Evolutionary conservation across 2,797 vertebrate species (phyloP), one percentile per base, ranked within the genome.

Genomic region (Malacoctenus gilli): DNA sequence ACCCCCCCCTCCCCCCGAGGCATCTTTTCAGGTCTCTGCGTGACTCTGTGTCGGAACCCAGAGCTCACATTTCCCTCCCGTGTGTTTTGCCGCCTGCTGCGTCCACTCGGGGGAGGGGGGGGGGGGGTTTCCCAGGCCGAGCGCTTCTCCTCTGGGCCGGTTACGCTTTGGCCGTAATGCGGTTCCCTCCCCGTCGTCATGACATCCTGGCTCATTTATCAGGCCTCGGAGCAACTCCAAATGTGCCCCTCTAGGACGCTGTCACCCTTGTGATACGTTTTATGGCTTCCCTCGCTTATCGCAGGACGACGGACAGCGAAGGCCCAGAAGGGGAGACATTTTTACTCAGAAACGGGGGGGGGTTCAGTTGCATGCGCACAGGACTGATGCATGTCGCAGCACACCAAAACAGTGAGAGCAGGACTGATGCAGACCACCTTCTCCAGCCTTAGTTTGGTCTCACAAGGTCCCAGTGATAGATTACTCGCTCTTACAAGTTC

Each of bases 41-140:
- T 74, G 58, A 62, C 23, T 7, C n/a, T 7, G 59, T 34, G 8
- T 61, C 47, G 50, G 51, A 59, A 58, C 21, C 10, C 37, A 55
- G 18, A 49, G 31, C 34, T 49, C 60, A 42, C 46, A 34, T 71
- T 69, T 77, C 52, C 34, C 55, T 37, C 31, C n/a, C n/a, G n/a
- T 13, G 49, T 39, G 61, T 19, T 2, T 31, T 25, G 68, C 62
- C 57, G 51, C 60, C 75, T 40, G 53, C 58, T 68, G 59, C 51
- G 77, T 79, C 63, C 60, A 39, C 30, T 74, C 54, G 42, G 52
- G 57, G 83, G n/a, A n/a, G n/a, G n/a, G n/a, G n/a, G n/a, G n/a
- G n/a, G n/a, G n/a, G n/a, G n/a, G n/a, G n/a, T n/a, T 89, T 92
- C 91, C 91, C 89, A 90, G 82, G 87, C 82, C 79, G 74, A 34